These are phyloP conservation scores for Eulemur macaco DNA, from an alignment of 2,113 vertebrate genomes.

Conservation along the genomic window DNA sequence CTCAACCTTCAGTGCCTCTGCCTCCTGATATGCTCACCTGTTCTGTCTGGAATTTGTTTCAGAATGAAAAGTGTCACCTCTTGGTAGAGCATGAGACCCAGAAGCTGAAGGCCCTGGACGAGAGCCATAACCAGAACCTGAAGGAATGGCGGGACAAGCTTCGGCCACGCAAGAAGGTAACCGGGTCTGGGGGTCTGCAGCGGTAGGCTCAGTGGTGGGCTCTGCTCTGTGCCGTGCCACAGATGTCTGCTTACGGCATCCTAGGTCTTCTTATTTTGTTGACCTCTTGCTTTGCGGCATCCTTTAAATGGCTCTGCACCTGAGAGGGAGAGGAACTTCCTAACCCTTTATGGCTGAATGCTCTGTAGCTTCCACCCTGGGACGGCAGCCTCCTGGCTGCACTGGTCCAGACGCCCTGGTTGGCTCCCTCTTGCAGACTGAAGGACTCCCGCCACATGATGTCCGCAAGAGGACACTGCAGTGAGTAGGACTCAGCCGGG, in stretches of 20 bases:
- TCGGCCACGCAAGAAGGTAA: conserved; percentile 94
- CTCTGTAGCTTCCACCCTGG: background rate
- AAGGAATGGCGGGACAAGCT: conserved; percentile 95
- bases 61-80: conserved; percentile 98
- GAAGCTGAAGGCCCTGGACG: conserved; percentile 94
- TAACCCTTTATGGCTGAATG: background rate
- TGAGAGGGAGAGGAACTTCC: background rate
- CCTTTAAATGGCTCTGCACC: background rate
- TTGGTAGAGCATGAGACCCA: conserved; percentile 95
- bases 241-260: background rate
- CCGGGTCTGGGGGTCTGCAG: accelerated
- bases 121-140: conserved; percentile 91
- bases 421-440: background rate
- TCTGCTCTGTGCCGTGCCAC: background rate
- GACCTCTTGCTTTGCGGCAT: background rate
- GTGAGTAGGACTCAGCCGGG: background rate
- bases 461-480: background rate
- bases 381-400: background rate
- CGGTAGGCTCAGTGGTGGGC: background rate
- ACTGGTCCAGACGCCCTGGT: background rate
- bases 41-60: conserved; percentile 48
- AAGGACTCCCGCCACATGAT: too few species aligned
- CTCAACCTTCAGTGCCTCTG: background rate
- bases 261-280: background rate
- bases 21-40: background rate